Conservation (phyloP, 1,140 invertebrate genomes). For the Ceratina australensis region DNA sequence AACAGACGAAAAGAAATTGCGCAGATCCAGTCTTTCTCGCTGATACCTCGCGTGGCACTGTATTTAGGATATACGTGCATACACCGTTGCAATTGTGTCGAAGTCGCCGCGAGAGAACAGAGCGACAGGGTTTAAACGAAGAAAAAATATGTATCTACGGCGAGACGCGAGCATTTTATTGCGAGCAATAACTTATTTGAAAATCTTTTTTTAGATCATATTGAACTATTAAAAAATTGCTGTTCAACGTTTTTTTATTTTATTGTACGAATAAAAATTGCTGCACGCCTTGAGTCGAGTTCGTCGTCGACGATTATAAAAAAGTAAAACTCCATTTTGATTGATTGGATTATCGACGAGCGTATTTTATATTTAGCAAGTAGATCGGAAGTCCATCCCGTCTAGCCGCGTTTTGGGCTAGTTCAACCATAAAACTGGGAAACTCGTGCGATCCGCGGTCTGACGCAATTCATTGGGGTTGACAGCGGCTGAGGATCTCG, state of each 20-base stretch:
- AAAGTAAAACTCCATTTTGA: too few species aligned
- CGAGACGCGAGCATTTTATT: neutral
- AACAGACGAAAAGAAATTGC: conserved; percentile 1
- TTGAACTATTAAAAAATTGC: too few species aligned
- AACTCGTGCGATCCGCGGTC: neutral
- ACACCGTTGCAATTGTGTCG: neutral
- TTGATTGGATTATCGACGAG: too few species aligned
- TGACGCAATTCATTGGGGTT: neutral
- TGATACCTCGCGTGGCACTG: neutral
- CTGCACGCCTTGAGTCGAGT: too few species aligned
- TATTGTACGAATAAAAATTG: too few species aligned
- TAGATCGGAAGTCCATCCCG: neutral
- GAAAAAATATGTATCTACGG: too few species aligned
- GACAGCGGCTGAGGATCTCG: conserved; percentile 11
- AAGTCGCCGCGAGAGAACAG: neutral
- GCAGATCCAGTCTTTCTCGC: neutral
- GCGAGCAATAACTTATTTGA: neutral
- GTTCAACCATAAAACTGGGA: conserved; percentile 4
- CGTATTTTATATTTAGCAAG: neutral
- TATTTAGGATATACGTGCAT: neutral
- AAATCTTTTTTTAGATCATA: too few species aligned
- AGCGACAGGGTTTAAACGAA: neutral
- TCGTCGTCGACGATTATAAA: too few species aligned
- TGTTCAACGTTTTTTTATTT: too few species aligned
- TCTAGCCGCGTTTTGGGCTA: neutral